phyloP scores from a whole-genome alignment of 2,888 invertebrate species.

The Sabellastarte sp. region DNA sequence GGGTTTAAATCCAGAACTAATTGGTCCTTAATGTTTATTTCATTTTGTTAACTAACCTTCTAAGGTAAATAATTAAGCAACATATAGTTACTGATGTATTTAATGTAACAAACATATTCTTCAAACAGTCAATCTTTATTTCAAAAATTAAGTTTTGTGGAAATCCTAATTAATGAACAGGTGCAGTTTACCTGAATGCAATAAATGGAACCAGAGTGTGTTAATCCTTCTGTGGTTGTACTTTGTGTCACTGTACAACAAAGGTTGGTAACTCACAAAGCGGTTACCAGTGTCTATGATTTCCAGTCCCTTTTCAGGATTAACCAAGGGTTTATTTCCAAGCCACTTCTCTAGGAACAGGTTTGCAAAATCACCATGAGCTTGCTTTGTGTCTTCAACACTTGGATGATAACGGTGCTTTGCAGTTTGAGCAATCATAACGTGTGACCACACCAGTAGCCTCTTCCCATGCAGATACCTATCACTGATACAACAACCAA shows the following conservation, averaged over 20 bases:
- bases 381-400: slow-evolving; percentile 28
- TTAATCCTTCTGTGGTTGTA: slow-evolving; percentile 54
- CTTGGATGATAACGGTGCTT: slow-evolving; percentile 32
- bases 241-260: slow-evolving; percentile 50
- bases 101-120: too few relatives aligned
- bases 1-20: too few relatives aligned
- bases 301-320: slow-evolving; percentile 18
- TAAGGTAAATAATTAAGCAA: too few relatives aligned
- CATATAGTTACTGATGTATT: too few relatives aligned
- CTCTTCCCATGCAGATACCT: slow-evolving; percentile 28
- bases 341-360: slow-evolving; percentile 41
- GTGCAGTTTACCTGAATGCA: slow-evolving; percentile 46
- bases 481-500: not conserved
- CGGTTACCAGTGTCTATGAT: slow-evolving; percentile 28
- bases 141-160: too few relatives aligned
- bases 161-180: too few relatives aligned
- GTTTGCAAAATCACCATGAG: slow-evolving; percentile 39
- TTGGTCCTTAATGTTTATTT: too few relatives aligned
- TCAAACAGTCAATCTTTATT: too few relatives aligned
- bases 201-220: slow-evolving; percentile 59
- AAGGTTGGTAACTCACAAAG: slow-evolving; percentile 40
- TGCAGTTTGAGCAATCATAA: slow-evolving; percentile 23
- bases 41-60: too few relatives aligned
- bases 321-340: slow-evolving; percentile 33
- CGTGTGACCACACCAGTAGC: slow-evolving; percentile 35